phyloP scores from a whole-genome alignment of 2,113 vertebrate genomes.

The Coreoperca whiteheadi region DNA sequence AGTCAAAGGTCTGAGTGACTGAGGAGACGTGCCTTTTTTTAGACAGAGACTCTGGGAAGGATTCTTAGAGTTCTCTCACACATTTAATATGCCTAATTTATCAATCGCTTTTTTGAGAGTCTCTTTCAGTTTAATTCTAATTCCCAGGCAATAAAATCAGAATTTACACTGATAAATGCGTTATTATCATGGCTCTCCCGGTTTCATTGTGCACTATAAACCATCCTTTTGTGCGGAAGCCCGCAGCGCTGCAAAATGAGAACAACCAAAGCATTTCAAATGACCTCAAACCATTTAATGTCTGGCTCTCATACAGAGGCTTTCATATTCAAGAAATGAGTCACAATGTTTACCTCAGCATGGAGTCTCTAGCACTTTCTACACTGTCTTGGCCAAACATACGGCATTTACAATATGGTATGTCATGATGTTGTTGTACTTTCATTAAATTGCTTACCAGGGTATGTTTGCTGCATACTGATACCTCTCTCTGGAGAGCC shows the following conservation, averaged over 20 bases:
- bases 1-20: slow-evolving; percentile 53
- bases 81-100: slow-evolving; percentile 22
- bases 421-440: slow-evolving; percentile 7
- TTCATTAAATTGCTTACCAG: slow-evolving; percentile 21
- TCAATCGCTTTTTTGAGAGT: not conserved
- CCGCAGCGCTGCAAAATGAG: slow-evolving; percentile 15
- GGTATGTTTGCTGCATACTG: slow-evolving; percentile 55
- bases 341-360: slow-evolving; percentile 27
- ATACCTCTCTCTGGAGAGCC: slow-evolving; percentile 46
- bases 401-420: slow-evolving; percentile 10
- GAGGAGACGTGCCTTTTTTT: slow-evolving; percentile 24
- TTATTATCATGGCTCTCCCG: not conserved
- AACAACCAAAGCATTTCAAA: slow-evolving; percentile 30
- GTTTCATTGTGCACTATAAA: slow-evolving; percentile 18
- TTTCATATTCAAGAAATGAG: slow-evolving; percentile 23
- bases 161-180: not conserved
- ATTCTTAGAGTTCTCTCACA: slow-evolving; percentile 28
- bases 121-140: not conserved
- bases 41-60: slow-evolving; percentile 63
- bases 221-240: slow-evolving; percentile 6
- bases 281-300: not conserved
- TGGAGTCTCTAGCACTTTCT: slow-evolving; percentile 3
- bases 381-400: slow-evolving; percentile 1
- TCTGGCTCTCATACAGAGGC: not conserved
- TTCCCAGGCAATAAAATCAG: not conserved